Evolutionary conservation across 2,888 invertebrate species (phyloP).

Genomic region (Chymomyza caudatula): DNA sequence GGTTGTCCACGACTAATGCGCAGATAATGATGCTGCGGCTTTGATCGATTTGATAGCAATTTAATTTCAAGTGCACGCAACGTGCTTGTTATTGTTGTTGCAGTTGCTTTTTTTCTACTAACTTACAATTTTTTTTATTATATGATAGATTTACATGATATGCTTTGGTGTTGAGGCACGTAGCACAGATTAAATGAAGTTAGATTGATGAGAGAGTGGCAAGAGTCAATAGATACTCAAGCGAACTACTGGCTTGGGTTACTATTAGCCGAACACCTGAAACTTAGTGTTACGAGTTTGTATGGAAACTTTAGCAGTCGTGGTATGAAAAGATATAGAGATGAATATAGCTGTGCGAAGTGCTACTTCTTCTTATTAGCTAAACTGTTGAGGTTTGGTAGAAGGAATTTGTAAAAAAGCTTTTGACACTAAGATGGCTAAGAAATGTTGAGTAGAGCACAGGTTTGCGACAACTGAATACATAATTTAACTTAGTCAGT

Average conservation of each 20-base stretch:
- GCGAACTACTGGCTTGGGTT: not conserved
- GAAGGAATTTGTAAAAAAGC: no score
- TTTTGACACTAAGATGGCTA: no score
- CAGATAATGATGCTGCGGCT: constrained; percentile 69
- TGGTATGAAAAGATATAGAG: not conserved
- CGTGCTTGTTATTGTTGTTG: not conserved
- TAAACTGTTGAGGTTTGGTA: no score
- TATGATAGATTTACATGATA: constrained; percentile 30
- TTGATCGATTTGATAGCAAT: constrained; percentile 71
- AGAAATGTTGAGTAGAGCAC: no score
- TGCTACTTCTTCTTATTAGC: no score
- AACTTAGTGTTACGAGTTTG: not conserved
- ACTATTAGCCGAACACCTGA: not conserved
- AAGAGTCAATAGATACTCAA: not conserved
- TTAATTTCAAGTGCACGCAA: constrained; percentile 66
- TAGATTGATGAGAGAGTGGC: not conserved
- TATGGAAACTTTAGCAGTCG: not conserved
- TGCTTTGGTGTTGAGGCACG: constrained; percentile 59
- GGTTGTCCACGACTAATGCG: constrained; percentile 56
- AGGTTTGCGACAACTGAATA: no score
- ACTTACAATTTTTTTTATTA: constrained; percentile 17
- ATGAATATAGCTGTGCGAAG: no score
- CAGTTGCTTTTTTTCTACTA: not conserved
- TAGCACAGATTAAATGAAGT: constrained; percentile 17
- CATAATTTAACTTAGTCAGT: no score